A percentile compares a stretch with the other conserved stretches of the same genome.
Conservation (phyloP, 2,888 invertebrate species). For the Calameuta idolon region DNA sequence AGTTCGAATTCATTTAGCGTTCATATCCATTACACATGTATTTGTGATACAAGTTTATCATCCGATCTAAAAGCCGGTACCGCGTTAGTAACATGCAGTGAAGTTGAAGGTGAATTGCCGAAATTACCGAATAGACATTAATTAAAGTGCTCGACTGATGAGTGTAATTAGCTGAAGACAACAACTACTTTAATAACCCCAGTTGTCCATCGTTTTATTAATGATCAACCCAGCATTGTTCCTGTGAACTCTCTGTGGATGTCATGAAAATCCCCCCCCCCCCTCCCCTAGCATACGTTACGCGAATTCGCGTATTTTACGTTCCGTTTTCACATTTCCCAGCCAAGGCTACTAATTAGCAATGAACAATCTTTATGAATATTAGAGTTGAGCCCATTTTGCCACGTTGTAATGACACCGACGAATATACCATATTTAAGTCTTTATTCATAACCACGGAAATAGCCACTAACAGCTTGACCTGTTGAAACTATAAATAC, state of each 20-base stretch:
- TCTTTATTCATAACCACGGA: neutral
- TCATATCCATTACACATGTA: neutral
- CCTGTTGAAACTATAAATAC: neutral
- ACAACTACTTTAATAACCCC: neutral
- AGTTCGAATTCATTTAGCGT: neutral
- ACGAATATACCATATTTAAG: neutral
- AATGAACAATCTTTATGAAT: neutral
- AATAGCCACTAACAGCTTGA: neutral
- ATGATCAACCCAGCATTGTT: neutral
- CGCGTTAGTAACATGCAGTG: neutral
- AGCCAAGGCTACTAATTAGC: neutral
- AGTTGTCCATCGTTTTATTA: neutral
- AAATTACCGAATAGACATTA: conserved; percentile 23
- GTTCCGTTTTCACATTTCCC: neutral
- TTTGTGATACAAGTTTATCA: neutral
- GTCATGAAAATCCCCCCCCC: neutral
- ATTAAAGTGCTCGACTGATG: conserved; percentile 19
- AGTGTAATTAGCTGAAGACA: conserved; percentile 18
- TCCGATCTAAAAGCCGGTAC: neutral
- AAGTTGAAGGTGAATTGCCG: conserved; percentile 6
- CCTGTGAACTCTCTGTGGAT: neutral
- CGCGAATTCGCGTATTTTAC: neutral
- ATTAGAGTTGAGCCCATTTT: neutral
- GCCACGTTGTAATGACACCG: too few relatives aligned
- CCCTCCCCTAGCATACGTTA: neutral